Percentiles rank a stretch among this genome's conserved stretches.
Conservation (phyloP, 1,140 invertebrate genomes). For the Caenorhabditis briggsae region DNA sequence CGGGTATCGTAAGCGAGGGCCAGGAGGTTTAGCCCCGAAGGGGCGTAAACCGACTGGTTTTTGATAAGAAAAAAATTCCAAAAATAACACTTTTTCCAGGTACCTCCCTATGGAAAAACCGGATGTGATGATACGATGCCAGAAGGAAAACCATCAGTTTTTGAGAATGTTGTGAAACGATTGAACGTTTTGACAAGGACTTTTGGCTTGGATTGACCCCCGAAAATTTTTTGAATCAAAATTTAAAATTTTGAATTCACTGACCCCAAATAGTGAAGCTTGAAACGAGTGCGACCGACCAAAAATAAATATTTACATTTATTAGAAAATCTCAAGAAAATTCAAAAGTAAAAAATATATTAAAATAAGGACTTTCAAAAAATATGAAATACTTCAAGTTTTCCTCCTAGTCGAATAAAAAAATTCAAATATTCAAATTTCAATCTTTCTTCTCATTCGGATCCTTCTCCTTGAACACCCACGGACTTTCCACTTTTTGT, state of each 20-base stretch:
- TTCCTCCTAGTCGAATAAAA: background rate
- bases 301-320: slow-evolving; percentile 41
- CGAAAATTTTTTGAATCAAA: too few relatives aligned
- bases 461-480: slow-evolving; percentile 56
- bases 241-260: too few relatives aligned
- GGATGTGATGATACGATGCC: slow-evolving; percentile 57
- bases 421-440: background rate
- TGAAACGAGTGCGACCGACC: background rate
- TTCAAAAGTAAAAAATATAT: too few relatives aligned
- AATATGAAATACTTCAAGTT: background rate
- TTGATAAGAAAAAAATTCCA: background rate
- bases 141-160: slow-evolving; percentile 50
- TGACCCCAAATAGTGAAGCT: too few relatives aligned
- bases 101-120: slow-evolving; percentile 58
- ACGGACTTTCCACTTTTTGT: slow-evolving; percentile 50
- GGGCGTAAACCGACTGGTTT: too few relatives aligned
- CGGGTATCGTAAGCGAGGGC: too few relatives aligned
- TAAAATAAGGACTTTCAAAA: background rate
- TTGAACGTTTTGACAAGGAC: slow-evolving; percentile 49
- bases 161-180: slow-evolving; percentile 57
- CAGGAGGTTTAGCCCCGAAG: too few relatives aligned
- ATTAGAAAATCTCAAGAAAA: background rate
- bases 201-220: slow-evolving; percentile 30
- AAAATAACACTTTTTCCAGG: slow-evolving; percentile 37
- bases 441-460: background rate